Percentiles rank a stretch among this genome's conserved stretches.
phyloP scores from a whole-genome alignment of 2,113 vertebrate genomes.

The Monopterus albus region DNA sequence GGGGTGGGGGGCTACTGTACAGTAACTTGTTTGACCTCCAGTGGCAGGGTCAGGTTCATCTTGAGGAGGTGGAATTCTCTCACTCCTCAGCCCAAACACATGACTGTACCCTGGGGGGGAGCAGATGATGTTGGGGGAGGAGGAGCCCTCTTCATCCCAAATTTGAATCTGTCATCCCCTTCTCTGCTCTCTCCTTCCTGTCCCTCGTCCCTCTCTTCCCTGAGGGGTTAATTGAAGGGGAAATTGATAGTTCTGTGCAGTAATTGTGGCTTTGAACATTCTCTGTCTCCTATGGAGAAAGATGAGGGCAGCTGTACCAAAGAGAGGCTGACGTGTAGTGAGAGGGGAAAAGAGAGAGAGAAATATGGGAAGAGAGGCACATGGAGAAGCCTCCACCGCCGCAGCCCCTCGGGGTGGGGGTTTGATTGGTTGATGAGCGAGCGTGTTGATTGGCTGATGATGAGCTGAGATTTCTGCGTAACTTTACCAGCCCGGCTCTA shows the following conservation, averaged over 20 bases:
- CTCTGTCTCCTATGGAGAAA: conserved; percentile 67
- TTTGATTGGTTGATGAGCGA: conserved; percentile 74
- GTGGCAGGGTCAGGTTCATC: conserved; percentile 68
- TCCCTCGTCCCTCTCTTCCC: conserved; percentile 55
- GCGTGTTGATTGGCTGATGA: conserved; percentile 73
- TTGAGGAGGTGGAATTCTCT: conserved; percentile 58
- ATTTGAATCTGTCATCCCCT: conserved; percentile 70
- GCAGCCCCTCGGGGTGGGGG: conserved; percentile 6
- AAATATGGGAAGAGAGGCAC: conserved; percentile 32
- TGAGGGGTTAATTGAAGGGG: conserved; percentile 82
- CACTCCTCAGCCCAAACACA: conserved; percentile 50
- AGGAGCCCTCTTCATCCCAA: conserved; percentile 49
- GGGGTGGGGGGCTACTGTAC: conserved; percentile 43
- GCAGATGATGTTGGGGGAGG: neutral
- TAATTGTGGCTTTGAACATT: conserved; percentile 82
- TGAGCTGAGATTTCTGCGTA: conserved; percentile 47
- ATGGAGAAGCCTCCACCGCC: conserved; percentile 19
- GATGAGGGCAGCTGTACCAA: conserved; percentile 64
- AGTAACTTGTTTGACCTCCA: conserved; percentile 71
- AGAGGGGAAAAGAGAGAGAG: conserved; percentile 8
- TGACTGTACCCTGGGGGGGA: conserved; percentile 46
- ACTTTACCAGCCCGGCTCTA: conserved; percentile 64
- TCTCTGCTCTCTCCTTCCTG: conserved; percentile 42
- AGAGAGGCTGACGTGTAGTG: conserved; percentile 41
- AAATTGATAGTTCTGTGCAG: conserved; percentile 81